Conservation (phyloP, 2,113 vertebrate genomes). For the Microtus richardsoni region DNA sequence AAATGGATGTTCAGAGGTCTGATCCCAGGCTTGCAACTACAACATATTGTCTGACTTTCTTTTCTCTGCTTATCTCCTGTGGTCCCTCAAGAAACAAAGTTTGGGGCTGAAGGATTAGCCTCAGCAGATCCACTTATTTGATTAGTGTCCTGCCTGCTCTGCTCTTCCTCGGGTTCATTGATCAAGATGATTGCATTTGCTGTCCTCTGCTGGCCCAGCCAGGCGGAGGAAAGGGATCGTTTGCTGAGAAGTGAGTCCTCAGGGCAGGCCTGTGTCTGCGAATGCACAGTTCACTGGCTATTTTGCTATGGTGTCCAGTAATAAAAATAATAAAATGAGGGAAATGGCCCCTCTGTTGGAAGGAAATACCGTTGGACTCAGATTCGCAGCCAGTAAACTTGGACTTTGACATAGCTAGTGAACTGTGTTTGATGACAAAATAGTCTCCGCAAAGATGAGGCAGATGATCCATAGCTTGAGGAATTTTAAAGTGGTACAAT, state of each 20-base stretch:
- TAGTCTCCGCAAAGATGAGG: constrained; percentile 50
- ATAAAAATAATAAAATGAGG: constrained; percentile 82
- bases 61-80: constrained; percentile 47
- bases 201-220: constrained; percentile 57
- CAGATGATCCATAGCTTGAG: constrained; percentile 39
- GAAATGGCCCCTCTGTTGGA: constrained; percentile 64
- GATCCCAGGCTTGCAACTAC: constrained; percentile 1
- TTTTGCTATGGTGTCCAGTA: constrained; percentile 59
- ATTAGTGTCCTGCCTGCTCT: constrained; percentile 77
- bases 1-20: neutral
- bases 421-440: constrained; percentile 53
- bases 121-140: constrained; percentile 81
- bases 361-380: constrained; percentile 60
- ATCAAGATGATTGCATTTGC: constrained; percentile 81
- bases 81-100: constrained; percentile 71
- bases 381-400: constrained; percentile 58
- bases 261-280: constrained; percentile 66
- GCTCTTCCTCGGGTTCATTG: constrained; percentile 79
- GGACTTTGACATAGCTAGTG: constrained; percentile 68
- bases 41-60: constrained; percentile 35
- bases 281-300: constrained; percentile 59
- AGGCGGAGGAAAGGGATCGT: constrained; percentile 73
- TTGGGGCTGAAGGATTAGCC: constrained; percentile 77
- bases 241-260: constrained; percentile 77
- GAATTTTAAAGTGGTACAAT: constrained; percentile 62